These are phyloP conservation scores for Palaemon carinicauda DNA, from an alignment of 1,140 invertebrate genomes.

Conservation along the genomic window DNA sequence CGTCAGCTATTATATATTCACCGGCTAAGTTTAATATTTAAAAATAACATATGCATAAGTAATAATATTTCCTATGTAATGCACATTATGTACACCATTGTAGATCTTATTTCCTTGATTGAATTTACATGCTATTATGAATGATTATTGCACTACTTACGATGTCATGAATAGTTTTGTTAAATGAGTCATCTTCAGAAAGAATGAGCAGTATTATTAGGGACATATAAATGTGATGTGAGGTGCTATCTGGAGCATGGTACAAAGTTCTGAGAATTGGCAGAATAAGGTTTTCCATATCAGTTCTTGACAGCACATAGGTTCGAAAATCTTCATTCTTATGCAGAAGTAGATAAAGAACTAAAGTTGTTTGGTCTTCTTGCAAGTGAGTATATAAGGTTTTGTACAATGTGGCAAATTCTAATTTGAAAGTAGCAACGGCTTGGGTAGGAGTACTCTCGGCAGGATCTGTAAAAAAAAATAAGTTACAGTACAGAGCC, in stretches of 20 bases:
- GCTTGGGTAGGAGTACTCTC: conserved; percentile 63
- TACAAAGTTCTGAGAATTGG: conserved; percentile 95
- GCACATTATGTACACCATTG: no score
- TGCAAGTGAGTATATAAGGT: conserved; percentile 84
- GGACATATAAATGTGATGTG: conserved; percentile 99
- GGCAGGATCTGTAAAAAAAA: conserved; percentile 65
- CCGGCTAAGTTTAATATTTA: no score
- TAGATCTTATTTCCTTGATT: neutral
- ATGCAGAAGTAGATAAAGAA: conserved; percentile 94
- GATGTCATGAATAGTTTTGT: conserved; percentile 91
- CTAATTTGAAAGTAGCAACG: conserved; percentile 77
- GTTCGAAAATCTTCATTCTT: conserved; percentile 86
- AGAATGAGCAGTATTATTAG: conserved; percentile 96
- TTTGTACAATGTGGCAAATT: conserved; percentile 80
- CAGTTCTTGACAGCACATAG: conserved; percentile 83
- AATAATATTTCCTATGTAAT: no score
- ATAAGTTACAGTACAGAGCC: neutral
- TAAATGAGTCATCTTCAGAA: conserved; percentile 96
- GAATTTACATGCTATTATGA: neutral
- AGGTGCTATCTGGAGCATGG: conserved; percentile 86
- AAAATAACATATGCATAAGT: no score
- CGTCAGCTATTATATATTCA: no score
- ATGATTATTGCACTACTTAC: conserved; percentile 72
- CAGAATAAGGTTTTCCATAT: conserved; percentile 90
- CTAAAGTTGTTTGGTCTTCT: conserved; percentile 89